Percentiles rank a stretch among this genome's conserved stretches.
Conservation (phyloP, 2,113 vertebrate genomes). For the Cariama cristata region DNA sequence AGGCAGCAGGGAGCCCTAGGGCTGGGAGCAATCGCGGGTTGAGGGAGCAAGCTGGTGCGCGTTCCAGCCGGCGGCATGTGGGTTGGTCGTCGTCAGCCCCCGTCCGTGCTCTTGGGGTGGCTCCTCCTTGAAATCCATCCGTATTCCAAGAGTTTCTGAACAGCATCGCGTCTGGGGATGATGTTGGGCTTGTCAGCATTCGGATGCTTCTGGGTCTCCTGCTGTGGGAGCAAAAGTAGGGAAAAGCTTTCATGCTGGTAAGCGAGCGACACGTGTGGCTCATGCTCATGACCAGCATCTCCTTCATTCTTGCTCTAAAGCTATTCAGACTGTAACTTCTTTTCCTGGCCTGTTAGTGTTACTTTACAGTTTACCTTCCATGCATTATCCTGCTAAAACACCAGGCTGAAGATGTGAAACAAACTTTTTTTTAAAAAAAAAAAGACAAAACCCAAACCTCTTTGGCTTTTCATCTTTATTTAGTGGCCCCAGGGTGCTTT, state of each 20-base stretch:
- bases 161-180: neutral
- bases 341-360: slow-evolving; percentile 37
- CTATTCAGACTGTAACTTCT: slow-evolving; percentile 23
- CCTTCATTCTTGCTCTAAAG: slow-evolving; percentile 36
- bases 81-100: neutral
- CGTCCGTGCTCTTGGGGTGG: neutral
- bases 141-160: neutral
- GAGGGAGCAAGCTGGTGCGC: neutral
- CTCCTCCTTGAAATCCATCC: neutral
- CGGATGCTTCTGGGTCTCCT: neutral
- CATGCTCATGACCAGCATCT: slow-evolving; percentile 9
- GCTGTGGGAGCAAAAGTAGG: slow-evolving; percentile 34
- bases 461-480: slow-evolving; percentile 43
- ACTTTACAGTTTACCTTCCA: slow-evolving; percentile 56
- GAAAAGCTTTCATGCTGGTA: neutral
- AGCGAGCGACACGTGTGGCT: neutral
- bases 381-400: slow-evolving; percentile 68
- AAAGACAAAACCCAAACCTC: neutral
- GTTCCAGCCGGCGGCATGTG: neutral
- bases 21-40: neutral
- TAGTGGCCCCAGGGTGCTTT: slow-evolving; percentile 65
- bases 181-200: neutral
- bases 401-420: slow-evolving; percentile 43
- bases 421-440: neutral
- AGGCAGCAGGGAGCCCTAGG: neutral